Evolutionary conservation across 35 echinoderm and acorn worm genomes (phyloP).

Genomic region (Patiria miniata): DNA sequence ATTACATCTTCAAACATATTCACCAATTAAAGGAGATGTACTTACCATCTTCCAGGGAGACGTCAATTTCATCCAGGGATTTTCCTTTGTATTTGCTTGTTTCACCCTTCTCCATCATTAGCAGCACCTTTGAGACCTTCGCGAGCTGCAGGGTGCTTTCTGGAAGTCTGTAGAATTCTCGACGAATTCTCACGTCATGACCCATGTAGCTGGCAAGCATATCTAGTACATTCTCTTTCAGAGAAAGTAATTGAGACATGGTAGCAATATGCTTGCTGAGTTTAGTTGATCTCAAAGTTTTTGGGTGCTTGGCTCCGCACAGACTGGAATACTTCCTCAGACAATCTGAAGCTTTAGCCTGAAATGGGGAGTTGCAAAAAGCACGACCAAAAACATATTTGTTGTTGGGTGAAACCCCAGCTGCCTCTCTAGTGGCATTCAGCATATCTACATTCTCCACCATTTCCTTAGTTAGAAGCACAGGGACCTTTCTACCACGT

Average conservation of each 20-base stretch:
- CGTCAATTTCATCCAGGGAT: no score
- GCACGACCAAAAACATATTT: slow-evolving; percentile 43
- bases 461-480: slow-evolving; percentile 62
- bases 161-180: slow-evolving; percentile 67
- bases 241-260: slow-evolving; percentile 67
- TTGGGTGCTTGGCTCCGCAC: slow-evolving; percentile 50
- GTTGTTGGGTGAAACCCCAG: slow-evolving; percentile 43
- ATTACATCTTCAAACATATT: no score
- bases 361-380: not conserved
- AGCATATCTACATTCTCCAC: slow-evolving; percentile 37
- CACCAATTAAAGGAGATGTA: no score
- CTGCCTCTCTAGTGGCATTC: slow-evolving; percentile 28
- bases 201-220: slow-evolving; percentile 69
- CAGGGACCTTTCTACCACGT: not conserved
- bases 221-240: slow-evolving; percentile 76
- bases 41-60: no score
- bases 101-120: slow-evolving; percentile 62
- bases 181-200: slow-evolving; percentile 66
- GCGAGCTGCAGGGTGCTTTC: slow-evolving; percentile 65
- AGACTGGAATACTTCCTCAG: slow-evolving; percentile 22
- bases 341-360: slow-evolving; percentile 44
- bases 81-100: no score
- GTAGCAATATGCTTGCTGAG: slow-evolving; percentile 78
- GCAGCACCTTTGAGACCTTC: slow-evolving; percentile 62
- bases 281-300: slow-evolving; percentile 47